A percentile compares a stretch with the other conserved stretches of the same genome.
Evolutionary conservation across 2,113 vertebrate genomes (phyloP).

Genomic region (Phoenicopterus ruber): DNA sequence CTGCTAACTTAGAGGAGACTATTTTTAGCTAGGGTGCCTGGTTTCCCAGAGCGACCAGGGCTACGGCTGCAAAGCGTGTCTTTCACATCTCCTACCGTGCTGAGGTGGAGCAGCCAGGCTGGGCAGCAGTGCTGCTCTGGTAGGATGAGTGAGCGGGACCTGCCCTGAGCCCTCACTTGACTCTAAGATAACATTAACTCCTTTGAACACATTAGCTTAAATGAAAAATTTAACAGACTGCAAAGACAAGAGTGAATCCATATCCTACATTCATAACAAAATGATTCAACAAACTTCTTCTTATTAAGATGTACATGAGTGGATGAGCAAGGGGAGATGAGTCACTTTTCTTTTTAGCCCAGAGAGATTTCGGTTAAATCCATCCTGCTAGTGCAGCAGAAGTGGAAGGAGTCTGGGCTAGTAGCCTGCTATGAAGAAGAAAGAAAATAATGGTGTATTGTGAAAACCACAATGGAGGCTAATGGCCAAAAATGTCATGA

Average conservation of each 20-base stretch:
- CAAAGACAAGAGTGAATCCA: not conserved
- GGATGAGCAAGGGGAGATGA: not conserved
- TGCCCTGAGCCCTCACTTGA: not conserved
- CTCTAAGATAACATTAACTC: not conserved
- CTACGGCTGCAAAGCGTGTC: not conserved
- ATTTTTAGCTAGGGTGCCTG: not conserved
- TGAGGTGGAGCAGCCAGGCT: not conserved
- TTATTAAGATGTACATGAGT: not conserved
- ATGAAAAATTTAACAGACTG: not conserved
- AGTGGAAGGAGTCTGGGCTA: not conserved
- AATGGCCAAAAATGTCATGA: not conserved
- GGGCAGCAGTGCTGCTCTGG: not conserved
- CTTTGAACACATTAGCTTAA: not conserved
- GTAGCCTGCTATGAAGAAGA: not conserved
- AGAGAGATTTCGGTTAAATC: not conserved
- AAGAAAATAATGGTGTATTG: constrained; percentile 23
- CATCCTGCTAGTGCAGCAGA: not conserved
- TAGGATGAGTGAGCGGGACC: accelerated
- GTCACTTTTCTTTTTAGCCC: not conserved
- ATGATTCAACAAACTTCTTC: not conserved
- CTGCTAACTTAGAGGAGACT: not conserved
- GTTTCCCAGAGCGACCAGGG: constrained; percentile 16
- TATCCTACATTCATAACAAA: not conserved
- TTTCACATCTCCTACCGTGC: not conserved
- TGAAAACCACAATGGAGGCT: not conserved